phyloP scores from a whole-genome alignment of 2,113 vertebrate species.

The Peromyscus polionotus region DNA sequence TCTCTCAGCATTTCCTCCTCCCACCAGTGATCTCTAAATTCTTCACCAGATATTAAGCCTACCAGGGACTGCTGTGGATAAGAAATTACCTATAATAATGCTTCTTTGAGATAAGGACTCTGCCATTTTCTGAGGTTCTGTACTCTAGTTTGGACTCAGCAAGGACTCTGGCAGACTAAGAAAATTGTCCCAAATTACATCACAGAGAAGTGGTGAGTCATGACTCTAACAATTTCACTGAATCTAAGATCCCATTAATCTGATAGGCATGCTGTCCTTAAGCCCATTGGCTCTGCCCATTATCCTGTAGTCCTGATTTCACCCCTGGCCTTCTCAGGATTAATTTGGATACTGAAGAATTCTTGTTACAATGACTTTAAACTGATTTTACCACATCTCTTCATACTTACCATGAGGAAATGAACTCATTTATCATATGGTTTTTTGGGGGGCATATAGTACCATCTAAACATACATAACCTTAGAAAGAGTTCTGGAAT shows the following conservation, averaged over 20 bases:
- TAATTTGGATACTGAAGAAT: not conserved
- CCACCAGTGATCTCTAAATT: not conserved
- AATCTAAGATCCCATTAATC: not conserved
- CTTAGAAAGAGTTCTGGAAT: not conserved
- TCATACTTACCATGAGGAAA: not conserved
- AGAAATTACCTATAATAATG: not conserved
- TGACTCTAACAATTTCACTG: not conserved
- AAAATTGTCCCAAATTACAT: not conserved
- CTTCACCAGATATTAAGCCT: not conserved
- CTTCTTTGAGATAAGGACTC: not conserved
- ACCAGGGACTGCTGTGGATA: not conserved
- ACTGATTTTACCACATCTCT: not conserved
- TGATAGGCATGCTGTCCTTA: not conserved
- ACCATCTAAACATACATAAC: not conserved
- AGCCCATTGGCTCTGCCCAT: rapidly evolving
- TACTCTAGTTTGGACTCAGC: not conserved
- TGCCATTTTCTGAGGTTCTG: not conserved
- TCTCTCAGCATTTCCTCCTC: not conserved
- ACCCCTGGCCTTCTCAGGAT: not conserved
- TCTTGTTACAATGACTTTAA: not conserved
- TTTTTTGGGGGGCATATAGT: not conserved
- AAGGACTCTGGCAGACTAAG: not conserved
- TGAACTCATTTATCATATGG: not conserved
- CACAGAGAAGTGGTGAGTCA: not conserved
- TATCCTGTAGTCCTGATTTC: not conserved